Conservation (phyloP, 2,113 vertebrate species). For the Leptocoma aspasia region DNA sequence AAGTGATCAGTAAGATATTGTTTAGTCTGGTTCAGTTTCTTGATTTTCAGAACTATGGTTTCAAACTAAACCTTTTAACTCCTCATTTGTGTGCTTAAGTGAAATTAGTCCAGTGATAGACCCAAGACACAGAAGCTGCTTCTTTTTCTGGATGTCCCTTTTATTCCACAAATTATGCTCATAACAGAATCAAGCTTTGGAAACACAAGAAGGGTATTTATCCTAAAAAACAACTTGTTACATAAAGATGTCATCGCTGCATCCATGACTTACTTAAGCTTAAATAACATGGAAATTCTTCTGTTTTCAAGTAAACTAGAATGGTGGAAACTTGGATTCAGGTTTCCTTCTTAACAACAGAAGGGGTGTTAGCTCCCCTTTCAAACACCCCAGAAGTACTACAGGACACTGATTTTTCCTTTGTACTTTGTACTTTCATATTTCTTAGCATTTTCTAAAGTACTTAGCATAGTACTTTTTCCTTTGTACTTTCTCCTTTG, state of each 20-base stretch:
- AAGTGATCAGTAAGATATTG: neutral
- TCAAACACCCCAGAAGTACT: neutral
- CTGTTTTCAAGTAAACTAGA: neutral
- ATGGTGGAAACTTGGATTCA: neutral
- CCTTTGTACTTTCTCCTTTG: neutral
- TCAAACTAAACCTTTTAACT: neutral
- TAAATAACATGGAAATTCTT: neutral
- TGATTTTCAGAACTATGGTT: neutral
- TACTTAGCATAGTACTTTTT: too few species aligned
- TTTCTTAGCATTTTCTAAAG: neutral
- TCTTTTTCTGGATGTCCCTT: neutral
- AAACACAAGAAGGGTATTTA: neutral
- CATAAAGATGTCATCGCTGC: neutral
- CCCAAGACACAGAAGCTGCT: fast-evolving
- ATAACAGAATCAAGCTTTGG: neutral
- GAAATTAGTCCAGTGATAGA: neutral
- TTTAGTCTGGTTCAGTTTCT: neutral
- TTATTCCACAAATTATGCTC: neutral
- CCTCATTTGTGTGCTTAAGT: neutral
- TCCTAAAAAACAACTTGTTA: neutral
- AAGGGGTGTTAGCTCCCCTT: neutral
- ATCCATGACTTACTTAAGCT: neutral
- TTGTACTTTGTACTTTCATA: neutral
- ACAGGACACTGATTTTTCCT: neutral
- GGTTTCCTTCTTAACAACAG: neutral